Conservation (phyloP, 2,113 vertebrate genomes). For the Tenebrosternarchus preto region DNA sequence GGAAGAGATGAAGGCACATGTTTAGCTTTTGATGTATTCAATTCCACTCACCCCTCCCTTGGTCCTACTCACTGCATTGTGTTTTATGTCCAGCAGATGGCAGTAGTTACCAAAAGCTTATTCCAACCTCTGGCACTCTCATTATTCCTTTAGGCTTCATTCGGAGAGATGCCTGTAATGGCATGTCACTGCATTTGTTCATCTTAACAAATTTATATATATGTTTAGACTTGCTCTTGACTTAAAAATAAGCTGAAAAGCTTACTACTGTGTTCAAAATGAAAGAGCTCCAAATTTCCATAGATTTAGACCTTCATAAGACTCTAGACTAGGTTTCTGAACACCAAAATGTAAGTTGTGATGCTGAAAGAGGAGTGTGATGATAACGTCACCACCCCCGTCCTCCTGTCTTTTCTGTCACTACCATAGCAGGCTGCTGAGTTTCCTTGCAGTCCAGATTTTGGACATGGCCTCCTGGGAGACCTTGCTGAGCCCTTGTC, state of each 20-base stretch:
- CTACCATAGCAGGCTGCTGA: conserved; percentile 77
- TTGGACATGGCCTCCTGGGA: conserved; percentile 74
- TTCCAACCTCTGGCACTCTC: neutral
- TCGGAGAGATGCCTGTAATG: neutral
- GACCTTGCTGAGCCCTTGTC: conserved; percentile 75
- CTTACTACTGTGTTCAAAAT: neutral
- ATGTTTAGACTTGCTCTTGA: no score
- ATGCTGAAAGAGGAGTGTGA: no score
- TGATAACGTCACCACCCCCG: neutral
- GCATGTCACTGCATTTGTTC: neutral
- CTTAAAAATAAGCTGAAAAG: neutral
- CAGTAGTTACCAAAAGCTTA: conserved; percentile 25
- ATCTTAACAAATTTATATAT: no score
- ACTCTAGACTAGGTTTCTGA: no score
- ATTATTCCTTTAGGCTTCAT: neutral
- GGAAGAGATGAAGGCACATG: neutral
- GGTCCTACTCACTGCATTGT: neutral
- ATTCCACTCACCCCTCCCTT: neutral
- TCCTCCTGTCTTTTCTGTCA: neutral
- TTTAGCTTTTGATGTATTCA: neutral
- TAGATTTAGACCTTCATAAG: no score
- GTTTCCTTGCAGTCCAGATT: conserved; percentile 81
- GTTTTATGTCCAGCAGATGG: conserved; percentile 44
- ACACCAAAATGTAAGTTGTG: no score
- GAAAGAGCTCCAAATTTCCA: neutral